Evolutionary conservation across 2,797 vertebrate species (phyloP), one percentile per base, ranked within the genome.

Genomic region (Macrochelys suwanniensis): DNA sequence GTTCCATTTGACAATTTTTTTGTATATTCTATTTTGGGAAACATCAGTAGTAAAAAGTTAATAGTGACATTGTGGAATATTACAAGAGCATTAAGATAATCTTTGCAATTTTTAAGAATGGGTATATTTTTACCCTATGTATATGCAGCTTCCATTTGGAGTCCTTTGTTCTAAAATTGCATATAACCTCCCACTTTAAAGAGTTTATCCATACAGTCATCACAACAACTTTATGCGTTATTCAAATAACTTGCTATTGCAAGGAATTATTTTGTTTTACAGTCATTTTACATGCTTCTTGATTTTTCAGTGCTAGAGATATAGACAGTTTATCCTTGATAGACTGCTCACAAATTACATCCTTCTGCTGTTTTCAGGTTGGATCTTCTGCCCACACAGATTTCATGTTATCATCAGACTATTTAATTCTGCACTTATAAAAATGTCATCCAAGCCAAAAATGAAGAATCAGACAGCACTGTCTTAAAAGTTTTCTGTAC

Each of bases 361-460:
- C 85, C 96, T 92, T 71, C 89, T 92, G 87, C 92, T 93, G 93
- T 96, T 94, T 94, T 94, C 95, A 97, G 89, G 94, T 95, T 97
- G 90, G 91, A 97, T 94, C 89, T 95, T 94, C 97, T 93, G 94
- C 97, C 97, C 94, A 97, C 96, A 97, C 95, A 95, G 89, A 96
- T 93, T 96, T 96, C 95, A 85, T 96, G 96, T 95, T 96, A 94
- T 89, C 95, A 96, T 94, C 95, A 97, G 94, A 93, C 95, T 97
- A 93, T 96, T 97, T 96, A 95, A 96, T 95, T 97, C 89, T 91
- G 89, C 19, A 0, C 87, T 92, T 96, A 96, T 91, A 97, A 97
- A 96, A 97, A 97, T 96, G 96, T 95, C 94, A 97, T 88, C 90
- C 93, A 89, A 94, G 96, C 96, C 94, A 96, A 87, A 96, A 94